phyloP scores from a whole-genome alignment of 2,797 vertebrate species.

The Leucoraja ocellata region DNA sequence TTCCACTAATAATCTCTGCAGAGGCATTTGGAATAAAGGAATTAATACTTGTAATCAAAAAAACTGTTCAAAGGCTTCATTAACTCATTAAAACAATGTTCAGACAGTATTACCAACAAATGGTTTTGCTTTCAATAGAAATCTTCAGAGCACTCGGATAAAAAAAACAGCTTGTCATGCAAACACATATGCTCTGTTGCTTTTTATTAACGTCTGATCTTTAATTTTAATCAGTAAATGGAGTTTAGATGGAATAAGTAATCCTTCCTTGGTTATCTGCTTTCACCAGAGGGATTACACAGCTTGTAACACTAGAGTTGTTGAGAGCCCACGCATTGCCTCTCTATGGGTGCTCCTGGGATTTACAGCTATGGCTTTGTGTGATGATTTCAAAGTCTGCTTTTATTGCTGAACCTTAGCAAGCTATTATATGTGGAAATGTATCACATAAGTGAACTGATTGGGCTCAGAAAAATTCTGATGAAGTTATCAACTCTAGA shows the following conservation, averaged over 20 bases:
- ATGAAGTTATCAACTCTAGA: background rate
- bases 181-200: background rate
- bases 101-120: background rate
- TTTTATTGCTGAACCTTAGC: background rate
- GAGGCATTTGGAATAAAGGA: background rate
- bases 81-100: background rate
- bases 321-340: background rate
- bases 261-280: background rate
- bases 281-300: constrained; percentile 27
- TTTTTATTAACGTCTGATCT: background rate
- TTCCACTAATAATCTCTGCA: background rate
- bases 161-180: background rate
- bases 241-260: background rate
- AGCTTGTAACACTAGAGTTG: background rate
- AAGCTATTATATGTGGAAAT: constrained; percentile 2
- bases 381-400: background rate
- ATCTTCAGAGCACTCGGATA: background rate
- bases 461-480: background rate
- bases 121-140: background rate
- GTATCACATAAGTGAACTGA: background rate
- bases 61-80: no score
- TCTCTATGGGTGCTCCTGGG: background rate
- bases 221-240: background rate
- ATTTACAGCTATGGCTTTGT: background rate
- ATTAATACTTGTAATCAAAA: no score